Base-by-base conservation (phyloP, 2,113 vertebrate genomes). In the Oncorhynchus nerka region DNA sequence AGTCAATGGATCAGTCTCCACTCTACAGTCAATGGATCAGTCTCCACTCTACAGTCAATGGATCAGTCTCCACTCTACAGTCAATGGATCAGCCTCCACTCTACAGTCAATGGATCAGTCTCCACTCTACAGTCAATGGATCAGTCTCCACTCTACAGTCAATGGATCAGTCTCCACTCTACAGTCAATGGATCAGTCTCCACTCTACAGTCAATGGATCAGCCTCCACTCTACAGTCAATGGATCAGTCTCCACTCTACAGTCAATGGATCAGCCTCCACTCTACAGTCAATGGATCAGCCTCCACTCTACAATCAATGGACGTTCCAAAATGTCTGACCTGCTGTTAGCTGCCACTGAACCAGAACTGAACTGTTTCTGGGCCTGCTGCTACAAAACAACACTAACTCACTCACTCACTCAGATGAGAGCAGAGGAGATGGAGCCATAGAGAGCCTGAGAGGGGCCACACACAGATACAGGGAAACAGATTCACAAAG, bases 321-420 rank as follows among this genome's bases (percentile, higher is more conserved):
- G 6, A n/a, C 24, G 59, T 62, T 19, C 66, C 28, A 30, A 5
- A 32, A 34, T 8, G 65, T 9, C 71, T 61, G 45, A 32, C 55
- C 28, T 28, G 28, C 45, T 62, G 11, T 73, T 30, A 62, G 32
- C 16, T 20, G 30, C 30, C 66, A 34, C 28, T 34, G 28, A 68
- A 30, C 66, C 66, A 8, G 51, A 59, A 61, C 26, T 30, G 49
- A 57, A 72, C 26, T n/a, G 48, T 26, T 28, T 19, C 28, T 55
- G 30, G 71, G 57, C 71, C 71, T 73, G 71, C n/a, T 9, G 20
- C 24, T 9, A 71, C 69, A 55, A 48, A 26, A 59, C 49, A 9
- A 15, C 28, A 28, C 28, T 28, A 16, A 59, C 22, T 20, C 13
- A 30, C 28, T 28, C 26, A 59, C 22, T 20, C 13, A 30, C 55